Evolutionary conservation across 2,888 invertebrate species (phyloP), one percentile per base, ranked within the genome.

Genomic region (Tipula helvola): DNA sequence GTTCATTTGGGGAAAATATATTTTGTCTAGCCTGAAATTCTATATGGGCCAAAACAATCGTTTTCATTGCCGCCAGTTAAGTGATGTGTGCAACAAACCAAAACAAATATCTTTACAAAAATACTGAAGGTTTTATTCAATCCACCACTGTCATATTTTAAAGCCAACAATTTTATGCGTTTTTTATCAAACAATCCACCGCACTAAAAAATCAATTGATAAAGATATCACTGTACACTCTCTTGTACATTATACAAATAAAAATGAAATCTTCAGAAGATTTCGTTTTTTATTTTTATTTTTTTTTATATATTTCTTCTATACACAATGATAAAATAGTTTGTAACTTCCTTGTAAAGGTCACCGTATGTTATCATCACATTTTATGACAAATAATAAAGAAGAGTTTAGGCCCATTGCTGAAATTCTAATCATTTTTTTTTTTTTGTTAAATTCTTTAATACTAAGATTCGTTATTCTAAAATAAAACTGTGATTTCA

Each of bases 341-440:
- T 84, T 87, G 87, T 87, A 88, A 88, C 89, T 89, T 89, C 89
- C 89, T 89, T 87, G 87, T 88, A 87, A 87, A 87, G 89, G 88
- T 87, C 89, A 89, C 71, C 71, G 87, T 87, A 88, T 88, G 89
- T 89, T 89, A 89, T 89, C 89, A 85, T 41, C 5, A 28, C 36
- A 47, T 13, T 18, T 42, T 28, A 39, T 42, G 42, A 85, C 47
- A 86, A 47, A 86, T 39, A 47, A 86, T 39, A 86, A 86, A 36
- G 28, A 5, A n/a, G 16, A 52, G 12, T 36, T 83, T 28, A 16
- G 84, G 39, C 39, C 84, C 41, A 84, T 39, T 39, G 39, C 84
- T 39, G 41, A 84, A 84, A 84, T 84, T 71, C 71, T 18, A 71
- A 71, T 71, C 71, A 71, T 71, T 28, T 71, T 71, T 10, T 71